Percentiles rank a stretch among this genome's conserved stretches.
phyloP scores from a whole-genome alignment of 2,797 vertebrate genomes.

The Acanthiza pusilla region DNA sequence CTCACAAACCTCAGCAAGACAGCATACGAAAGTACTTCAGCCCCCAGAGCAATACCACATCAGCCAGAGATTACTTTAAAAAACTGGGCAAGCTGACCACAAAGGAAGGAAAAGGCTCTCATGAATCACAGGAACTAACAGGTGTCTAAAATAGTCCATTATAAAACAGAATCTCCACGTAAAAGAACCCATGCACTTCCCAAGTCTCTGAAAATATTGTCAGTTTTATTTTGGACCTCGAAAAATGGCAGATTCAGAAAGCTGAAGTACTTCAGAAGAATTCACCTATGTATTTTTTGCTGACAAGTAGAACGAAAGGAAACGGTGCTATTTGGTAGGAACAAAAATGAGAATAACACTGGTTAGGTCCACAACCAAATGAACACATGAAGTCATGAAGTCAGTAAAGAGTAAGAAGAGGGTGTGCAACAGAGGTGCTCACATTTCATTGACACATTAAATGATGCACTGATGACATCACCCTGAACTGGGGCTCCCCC shows the following conservation, averaged over 20 bases:
- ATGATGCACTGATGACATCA: fast-evolving
- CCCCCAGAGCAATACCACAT: background rate
- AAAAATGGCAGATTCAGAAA: background rate
- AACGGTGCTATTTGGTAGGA: background rate
- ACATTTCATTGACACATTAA: background rate
- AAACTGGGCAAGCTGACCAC: background rate
- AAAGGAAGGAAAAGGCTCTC: background rate
- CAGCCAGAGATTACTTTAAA: background rate
- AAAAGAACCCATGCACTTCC: background rate
- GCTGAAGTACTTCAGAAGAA: background rate
- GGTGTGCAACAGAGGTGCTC: background rate
- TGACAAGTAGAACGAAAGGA: background rate
- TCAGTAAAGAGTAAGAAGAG: background rate
- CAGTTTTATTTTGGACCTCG: background rate
- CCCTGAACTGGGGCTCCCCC: background rate
- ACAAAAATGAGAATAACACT: background rate
- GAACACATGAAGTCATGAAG: background rate
- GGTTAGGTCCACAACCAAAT: background rate
- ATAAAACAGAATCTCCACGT: background rate
- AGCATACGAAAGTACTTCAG: background rate
- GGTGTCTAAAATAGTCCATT: background rate
- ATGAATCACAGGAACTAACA: background rate
- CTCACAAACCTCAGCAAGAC: background rate
- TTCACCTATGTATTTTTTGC: background rate
- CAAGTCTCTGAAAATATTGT: background rate